Conservation (phyloP, 2,888 invertebrate species). For the Xanthostigma xanthostigma region DNA sequence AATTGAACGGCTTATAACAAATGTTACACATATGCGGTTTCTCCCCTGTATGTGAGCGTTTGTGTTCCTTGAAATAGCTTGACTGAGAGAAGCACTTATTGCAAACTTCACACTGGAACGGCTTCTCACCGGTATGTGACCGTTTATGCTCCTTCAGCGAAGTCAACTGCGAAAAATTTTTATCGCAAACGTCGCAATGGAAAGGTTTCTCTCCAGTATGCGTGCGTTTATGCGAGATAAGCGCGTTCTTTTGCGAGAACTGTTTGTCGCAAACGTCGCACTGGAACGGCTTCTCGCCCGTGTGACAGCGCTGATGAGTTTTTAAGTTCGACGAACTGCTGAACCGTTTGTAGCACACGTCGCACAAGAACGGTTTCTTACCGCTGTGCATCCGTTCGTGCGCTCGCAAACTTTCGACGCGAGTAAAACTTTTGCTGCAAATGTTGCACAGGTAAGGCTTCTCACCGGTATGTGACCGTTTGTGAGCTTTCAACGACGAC, state of each 20-base stretch:
- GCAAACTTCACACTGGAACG: slow-evolving; percentile 13
- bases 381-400: slow-evolving; percentile 1
- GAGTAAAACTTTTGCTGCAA: slow-evolving; percentile 23
- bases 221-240: too few species aligned
- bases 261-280: too few species aligned
- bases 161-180: slow-evolving; percentile 12
- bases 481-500: slow-evolving; percentile 20
- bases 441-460: slow-evolving; percentile 33
- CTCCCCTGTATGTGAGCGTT: too few species aligned
- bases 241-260: too few species aligned
- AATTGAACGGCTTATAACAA: too few species aligned
- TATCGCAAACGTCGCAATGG: slow-evolving; percentile 10
- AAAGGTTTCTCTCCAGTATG: slow-evolving; percentile 5
- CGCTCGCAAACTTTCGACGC: neutral
- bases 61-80: too few species aligned
- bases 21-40: too few species aligned
- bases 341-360: neutral
- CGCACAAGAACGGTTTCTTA: neutral
- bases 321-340: neutral
- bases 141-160: slow-evolving; percentile 11
- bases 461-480: slow-evolving; percentile 35
- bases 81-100: slow-evolving; percentile 11
- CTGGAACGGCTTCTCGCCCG: slow-evolving; percentile 1
- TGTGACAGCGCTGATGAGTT: slow-evolving; percentile 7
- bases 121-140: slow-evolving; percentile 11